Percentiles rank a stretch among this genome's conserved stretches.
Conservation (phyloP, 37 sponge, comb jelly and placozoan species). For the Eunapius fragilis region DNA sequence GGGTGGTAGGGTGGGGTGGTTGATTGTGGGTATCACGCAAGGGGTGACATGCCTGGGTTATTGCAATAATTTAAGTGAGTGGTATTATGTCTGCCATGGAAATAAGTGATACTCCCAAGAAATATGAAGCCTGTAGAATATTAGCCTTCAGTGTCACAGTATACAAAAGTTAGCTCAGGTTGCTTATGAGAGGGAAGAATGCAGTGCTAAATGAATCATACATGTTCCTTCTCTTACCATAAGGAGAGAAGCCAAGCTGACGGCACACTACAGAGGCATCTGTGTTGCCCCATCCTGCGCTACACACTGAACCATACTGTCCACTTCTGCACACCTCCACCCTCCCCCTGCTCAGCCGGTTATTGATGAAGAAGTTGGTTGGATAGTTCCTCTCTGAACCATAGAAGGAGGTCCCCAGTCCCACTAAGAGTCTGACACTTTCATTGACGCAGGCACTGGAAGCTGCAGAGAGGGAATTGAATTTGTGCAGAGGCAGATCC, state of each 20-base stretch:
- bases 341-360: constrained; percentile 24
- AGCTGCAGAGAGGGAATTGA: neutral
- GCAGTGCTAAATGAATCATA: too few relatives aligned
- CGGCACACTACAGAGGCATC: constrained; percentile 48
- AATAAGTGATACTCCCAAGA: too few relatives aligned
- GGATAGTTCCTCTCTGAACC: neutral
- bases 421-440: neutral
- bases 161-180: too few relatives aligned
- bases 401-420: neutral
- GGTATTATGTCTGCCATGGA: too few relatives aligned
- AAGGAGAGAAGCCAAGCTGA: constrained; percentile 35
- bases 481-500: too few relatives aligned
- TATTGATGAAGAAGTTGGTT: neutral
- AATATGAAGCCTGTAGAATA: too few relatives aligned
- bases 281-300: constrained; percentile 25
- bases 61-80: too few relatives aligned
- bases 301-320: constrained; percentile 39
- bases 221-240: constrained; percentile 20
- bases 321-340: constrained; percentile 42
- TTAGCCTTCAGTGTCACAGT: too few relatives aligned
- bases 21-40: too few relatives aligned
- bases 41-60: too few relatives aligned
- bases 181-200: too few relatives aligned
- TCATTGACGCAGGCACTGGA: neutral
- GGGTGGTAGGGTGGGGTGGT: too few relatives aligned